These are phyloP conservation scores for Drosophila elegans DNA, from an alignment of 1,140 invertebrate species.

Conservation along the genomic window DNA sequence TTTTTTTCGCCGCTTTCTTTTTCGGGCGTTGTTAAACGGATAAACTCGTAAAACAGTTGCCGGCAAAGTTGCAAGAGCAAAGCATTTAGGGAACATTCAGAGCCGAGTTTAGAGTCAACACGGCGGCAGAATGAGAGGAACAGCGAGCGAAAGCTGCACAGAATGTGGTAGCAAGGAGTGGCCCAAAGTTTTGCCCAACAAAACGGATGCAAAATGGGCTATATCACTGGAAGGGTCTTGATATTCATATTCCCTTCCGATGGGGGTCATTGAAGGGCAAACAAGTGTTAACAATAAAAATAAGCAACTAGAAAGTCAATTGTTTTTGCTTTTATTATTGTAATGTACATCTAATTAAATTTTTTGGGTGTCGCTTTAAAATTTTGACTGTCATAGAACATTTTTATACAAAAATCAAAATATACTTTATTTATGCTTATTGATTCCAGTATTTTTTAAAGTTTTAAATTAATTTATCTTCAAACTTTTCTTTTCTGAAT, in stretches of 20 bases:
- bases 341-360: no score
- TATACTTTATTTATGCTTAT: no score
- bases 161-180: not conserved
- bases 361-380: no score
- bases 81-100: slow-evolving; percentile 63
- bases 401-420: no score
- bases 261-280: slow-evolving; percentile 2
- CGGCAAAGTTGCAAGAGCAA: slow-evolving; percentile 57
- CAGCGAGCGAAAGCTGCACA: slow-evolving; percentile 6
- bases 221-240: slow-evolving; percentile 1
- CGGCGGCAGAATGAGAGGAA: slow-evolving; percentile 10
- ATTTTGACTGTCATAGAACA: no score
- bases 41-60: slow-evolving; percentile 69
- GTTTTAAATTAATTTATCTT: no score
- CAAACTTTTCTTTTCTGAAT: no score
- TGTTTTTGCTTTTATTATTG: no score
- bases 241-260: not conserved
- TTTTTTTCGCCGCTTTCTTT: slow-evolving; percentile 33
- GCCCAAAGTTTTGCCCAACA: slow-evolving; percentile 16
- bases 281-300: no score
- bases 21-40: slow-evolving; percentile 69
- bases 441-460: no score
- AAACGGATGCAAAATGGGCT: slow-evolving; percentile 64
- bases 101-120: slow-evolving; percentile 43
- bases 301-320: no score